Conservation (phyloP, 2,888 invertebrate genomes). For the Theretra japonica region DNA sequence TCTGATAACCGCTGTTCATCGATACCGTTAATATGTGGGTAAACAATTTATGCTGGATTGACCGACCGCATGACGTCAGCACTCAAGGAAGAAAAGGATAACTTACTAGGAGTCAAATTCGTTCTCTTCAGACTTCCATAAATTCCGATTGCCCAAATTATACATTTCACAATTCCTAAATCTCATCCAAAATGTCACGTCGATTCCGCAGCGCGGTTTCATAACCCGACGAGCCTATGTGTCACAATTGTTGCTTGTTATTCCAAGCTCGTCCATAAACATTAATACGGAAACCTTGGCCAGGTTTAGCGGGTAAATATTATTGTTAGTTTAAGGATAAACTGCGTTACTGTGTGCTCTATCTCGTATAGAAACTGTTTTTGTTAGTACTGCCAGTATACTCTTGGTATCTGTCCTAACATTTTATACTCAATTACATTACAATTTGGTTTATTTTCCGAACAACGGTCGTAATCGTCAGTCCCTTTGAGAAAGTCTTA, state of each 20-base stretch:
- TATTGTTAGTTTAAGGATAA: conserved; percentile 27
- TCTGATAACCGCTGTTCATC: too few species aligned
- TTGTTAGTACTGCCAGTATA: neutral
- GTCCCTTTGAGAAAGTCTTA: too few species aligned
- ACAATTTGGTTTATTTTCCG: too few species aligned
- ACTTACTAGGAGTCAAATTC: neutral
- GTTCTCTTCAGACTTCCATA: neutral
- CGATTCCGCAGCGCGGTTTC: conserved; percentile 8
- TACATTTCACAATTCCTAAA: neutral
- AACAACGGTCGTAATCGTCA: too few species aligned
- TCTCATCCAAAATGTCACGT: conserved; percentile 11
- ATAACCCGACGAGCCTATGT: conserved; percentile 7
- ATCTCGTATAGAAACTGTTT: neutral
- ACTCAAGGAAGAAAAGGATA: neutral
- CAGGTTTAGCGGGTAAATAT: conserved; percentile 26
- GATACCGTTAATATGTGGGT: too few species aligned
- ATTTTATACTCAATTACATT: too few species aligned
- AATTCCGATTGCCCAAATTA: conserved; percentile 6
- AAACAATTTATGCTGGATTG: too few species aligned
- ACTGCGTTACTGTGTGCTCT: neutral
- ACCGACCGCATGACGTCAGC: too few species aligned
- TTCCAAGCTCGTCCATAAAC: conserved; percentile 23
- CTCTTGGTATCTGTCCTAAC: too few species aligned
- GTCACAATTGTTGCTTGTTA: conserved; percentile 11
- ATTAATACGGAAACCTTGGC: conserved; percentile 28